These are phyloP conservation scores for Drosophila pseudotalamancana DNA, from an alignment of 2,888 invertebrate species.

Conservation along the genomic window DNA sequence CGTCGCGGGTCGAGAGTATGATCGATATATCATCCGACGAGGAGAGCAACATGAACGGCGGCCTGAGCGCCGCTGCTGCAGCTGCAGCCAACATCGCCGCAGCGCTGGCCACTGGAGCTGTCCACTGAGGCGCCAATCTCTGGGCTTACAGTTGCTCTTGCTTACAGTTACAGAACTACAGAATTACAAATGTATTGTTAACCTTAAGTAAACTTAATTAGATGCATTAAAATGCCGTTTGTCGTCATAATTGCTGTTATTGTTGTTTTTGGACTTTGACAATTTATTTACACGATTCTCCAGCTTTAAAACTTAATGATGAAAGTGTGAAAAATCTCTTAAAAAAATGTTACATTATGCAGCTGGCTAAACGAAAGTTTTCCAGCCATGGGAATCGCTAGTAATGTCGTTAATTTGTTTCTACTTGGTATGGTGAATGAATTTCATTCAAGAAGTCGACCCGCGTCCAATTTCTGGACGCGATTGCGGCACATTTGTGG, in stretches of 20 bases:
- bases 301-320: slow-evolving; percentile 30
- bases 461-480: neutral
- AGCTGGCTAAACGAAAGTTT: neutral
- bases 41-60: slow-evolving; percentile 73
- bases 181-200: slow-evolving; percentile 40
- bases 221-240: slow-evolving; percentile 33
- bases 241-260: slow-evolving; percentile 13
- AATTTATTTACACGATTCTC: slow-evolving; percentile 46
- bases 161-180: slow-evolving; percentile 8
- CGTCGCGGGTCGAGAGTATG: slow-evolving; percentile 84
- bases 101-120: slow-evolving; percentile 26
- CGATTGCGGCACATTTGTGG: slow-evolving; percentile 1
- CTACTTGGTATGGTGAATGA: slow-evolving; percentile 79
- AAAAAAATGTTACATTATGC: slow-evolving; percentile 4
- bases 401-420: slow-evolving; percentile 49
- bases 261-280: slow-evolving; percentile 26
- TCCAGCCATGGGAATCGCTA: slow-evolving; percentile 19
- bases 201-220: slow-evolving; percentile 34
- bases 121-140: slow-evolving; percentile 24
- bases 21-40: slow-evolving; percentile 84
- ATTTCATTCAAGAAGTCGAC: slow-evolving; percentile 80
- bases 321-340: slow-evolving; percentile 50
- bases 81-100: neutral
- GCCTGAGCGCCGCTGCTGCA: neutral
- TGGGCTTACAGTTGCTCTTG: too few relatives aligned